phyloP scores from a whole-genome alignment of 2,888 invertebrate species.

The Sphecodes monilicornis region DNA sequence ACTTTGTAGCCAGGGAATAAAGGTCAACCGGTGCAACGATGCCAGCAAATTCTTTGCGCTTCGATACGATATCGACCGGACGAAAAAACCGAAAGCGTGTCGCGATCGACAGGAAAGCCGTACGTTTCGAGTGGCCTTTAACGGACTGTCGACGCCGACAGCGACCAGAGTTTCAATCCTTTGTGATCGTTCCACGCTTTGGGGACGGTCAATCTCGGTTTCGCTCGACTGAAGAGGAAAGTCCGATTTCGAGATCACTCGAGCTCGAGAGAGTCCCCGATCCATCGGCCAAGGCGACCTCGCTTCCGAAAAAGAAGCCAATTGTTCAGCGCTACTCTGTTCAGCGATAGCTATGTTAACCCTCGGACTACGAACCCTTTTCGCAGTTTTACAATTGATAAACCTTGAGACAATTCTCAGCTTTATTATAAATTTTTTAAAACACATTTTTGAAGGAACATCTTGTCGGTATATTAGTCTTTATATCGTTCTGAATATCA shows the following conservation, averaged over 20 bases:
- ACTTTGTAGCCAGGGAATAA: conserved; percentile 57
- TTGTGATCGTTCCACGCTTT: conserved; percentile 9
- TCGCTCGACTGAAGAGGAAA: conserved; percentile 1
- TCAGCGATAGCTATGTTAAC: background rate
- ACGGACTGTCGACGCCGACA: background rate
- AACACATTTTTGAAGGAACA: too few relatives aligned
- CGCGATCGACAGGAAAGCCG: background rate
- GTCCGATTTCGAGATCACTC: conserved; percentile 21
- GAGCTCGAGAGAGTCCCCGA: conserved; percentile 34
- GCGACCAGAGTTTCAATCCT: conserved; percentile 13
- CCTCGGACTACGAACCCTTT: too few relatives aligned
- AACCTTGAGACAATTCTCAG: too few relatives aligned
- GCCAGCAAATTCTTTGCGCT: conserved; percentile 63
- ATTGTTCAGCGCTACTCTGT: too few relatives aligned
- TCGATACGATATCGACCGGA: conserved; percentile 59
- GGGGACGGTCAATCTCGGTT: conserved; percentile 15
- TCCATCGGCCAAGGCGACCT: conserved; percentile 26
- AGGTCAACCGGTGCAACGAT: conserved; percentile 72
- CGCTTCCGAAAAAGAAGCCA: conserved; percentile 38
- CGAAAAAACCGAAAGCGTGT: conserved; percentile 35
- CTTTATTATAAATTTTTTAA: too few relatives aligned
- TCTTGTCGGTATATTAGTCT: too few relatives aligned
- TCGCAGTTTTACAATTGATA: too few relatives aligned
- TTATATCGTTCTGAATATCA: too few relatives aligned
- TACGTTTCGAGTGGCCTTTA: conserved; percentile 20